These are phyloP conservation scores for Chloebia gouldiae DNA, from an alignment of 2,113 vertebrate species.

Conservation along the genomic window DNA sequence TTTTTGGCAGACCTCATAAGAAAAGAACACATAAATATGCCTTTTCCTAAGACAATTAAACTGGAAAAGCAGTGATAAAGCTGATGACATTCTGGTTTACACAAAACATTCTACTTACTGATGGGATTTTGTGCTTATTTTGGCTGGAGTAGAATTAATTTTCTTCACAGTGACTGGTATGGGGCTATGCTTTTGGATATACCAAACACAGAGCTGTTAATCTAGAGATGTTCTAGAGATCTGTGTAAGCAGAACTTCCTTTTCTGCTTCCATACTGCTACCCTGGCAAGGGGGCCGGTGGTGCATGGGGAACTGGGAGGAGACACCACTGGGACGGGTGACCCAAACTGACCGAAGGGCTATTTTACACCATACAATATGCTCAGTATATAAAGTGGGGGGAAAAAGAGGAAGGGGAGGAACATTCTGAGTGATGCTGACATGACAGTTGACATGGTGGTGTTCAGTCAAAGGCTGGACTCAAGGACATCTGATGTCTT, in stretches of 20 bases:
- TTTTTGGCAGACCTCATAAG: background rate
- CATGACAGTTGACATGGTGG: background rate
- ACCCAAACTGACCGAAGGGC: background rate
- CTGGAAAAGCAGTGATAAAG: background rate
- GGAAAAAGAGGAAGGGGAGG: background rate
- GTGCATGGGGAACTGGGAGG: rapidly evolving
- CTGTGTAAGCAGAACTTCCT: background rate
- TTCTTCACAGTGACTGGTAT: background rate
- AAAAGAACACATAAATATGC: background rate
- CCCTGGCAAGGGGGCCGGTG: background rate
- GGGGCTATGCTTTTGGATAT: background rate
- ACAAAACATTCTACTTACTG: background rate
- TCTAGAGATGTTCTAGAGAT: background rate
- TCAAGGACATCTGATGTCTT: background rate
- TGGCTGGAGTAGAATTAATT: background rate
- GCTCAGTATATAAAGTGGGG: background rate
- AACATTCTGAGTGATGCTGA: background rate
- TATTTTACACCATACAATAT: background rate
- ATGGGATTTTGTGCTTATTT: background rate
- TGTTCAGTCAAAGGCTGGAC: background rate
- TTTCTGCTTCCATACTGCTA: background rate
- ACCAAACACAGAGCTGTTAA: background rate
- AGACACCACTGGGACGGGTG: background rate
- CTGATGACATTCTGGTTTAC: background rate
- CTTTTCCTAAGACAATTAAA: background rate